These are phyloP conservation scores for Girardinus metallicus DNA, from an alignment of 2,797 vertebrate species.

Conservation along the genomic window DNA sequence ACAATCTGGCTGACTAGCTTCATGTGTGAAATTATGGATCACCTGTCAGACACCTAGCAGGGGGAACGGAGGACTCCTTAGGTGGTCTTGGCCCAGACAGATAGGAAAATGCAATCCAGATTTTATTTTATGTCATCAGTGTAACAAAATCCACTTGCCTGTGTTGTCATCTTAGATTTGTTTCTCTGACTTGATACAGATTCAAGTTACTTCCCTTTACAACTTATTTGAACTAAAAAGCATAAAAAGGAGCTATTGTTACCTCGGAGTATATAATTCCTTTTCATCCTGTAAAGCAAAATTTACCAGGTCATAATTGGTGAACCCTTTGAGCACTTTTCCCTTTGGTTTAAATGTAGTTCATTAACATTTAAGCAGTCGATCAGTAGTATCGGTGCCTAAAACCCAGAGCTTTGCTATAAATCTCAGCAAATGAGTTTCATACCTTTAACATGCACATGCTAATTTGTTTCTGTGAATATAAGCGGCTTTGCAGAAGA, in stretches of 20 bases:
- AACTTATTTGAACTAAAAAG: not conserved
- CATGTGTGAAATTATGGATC: not conserved
- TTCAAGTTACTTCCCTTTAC: constrained; percentile 2
- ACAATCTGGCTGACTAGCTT: not conserved
- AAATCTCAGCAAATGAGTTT: constrained; percentile 48
- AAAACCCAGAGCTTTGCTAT: constrained; percentile 69
- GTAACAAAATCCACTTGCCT: constrained; percentile 4
- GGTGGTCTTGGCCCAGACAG: constrained; percentile 7
- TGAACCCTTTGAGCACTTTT: constrained; percentile 36
- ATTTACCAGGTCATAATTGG: constrained; percentile 19
- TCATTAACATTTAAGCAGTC: constrained; percentile 36
- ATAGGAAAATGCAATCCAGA: not conserved
- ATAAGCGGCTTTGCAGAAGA: constrained; percentile 22
- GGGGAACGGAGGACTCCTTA: not conserved
- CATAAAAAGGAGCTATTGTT: not conserved
- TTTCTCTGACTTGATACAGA: not conserved
- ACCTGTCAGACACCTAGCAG: constrained; percentile 7
- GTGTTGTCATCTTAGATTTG: not conserved
- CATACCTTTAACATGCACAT: constrained; percentile 29
- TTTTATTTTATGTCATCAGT: not conserved
- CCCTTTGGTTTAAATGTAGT: constrained; percentile 35
- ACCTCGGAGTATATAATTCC: not conserved
- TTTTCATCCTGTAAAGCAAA: constrained; percentile 33
- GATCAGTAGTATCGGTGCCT: constrained; percentile 65
- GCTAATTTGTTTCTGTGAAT: constrained; percentile 38